A percentile compares a stretch with the other conserved stretches of the same genome.
phyloP scores from a whole-genome alignment of 2,797 vertebrate species.

The Gorsachius magnificus region DNA sequence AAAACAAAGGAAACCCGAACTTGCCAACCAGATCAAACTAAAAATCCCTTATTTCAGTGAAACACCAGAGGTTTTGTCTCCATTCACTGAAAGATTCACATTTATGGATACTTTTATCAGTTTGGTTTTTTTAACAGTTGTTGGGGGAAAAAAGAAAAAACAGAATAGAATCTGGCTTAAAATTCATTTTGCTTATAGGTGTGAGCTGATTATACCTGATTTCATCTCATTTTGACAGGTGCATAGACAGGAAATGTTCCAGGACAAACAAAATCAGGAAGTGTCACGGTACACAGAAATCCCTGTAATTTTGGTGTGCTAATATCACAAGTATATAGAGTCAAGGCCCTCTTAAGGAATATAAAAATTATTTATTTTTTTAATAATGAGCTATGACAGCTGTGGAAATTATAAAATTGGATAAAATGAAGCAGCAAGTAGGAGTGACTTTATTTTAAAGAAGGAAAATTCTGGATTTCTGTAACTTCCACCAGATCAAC shows the following conservation, averaged over 20 bases:
- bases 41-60: not conserved
- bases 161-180: not conserved
- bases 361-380: not conserved
- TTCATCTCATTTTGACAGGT: slow-evolving; percentile 2
- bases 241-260: not conserved
- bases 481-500: not conserved
- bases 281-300: not conserved
- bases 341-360: not conserved
- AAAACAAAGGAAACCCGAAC: not conserved
- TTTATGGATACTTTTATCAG: not conserved
- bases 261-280: not conserved
- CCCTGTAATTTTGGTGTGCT: not conserved
- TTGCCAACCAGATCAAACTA: not conserved
- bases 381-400: not conserved
- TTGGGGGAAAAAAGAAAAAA: not conserved
- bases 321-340: not conserved
- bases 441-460: not conserved
- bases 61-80: not conserved
- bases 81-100: not conserved
- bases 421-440: not conserved
- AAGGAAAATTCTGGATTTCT: not conserved
- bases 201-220: not conserved
- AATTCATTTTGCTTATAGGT: not conserved
- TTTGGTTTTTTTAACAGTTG: not conserved
- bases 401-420: not conserved